Conservation (phyloP, 2,888 invertebrate species). For the Apamea sordens region DNA sequence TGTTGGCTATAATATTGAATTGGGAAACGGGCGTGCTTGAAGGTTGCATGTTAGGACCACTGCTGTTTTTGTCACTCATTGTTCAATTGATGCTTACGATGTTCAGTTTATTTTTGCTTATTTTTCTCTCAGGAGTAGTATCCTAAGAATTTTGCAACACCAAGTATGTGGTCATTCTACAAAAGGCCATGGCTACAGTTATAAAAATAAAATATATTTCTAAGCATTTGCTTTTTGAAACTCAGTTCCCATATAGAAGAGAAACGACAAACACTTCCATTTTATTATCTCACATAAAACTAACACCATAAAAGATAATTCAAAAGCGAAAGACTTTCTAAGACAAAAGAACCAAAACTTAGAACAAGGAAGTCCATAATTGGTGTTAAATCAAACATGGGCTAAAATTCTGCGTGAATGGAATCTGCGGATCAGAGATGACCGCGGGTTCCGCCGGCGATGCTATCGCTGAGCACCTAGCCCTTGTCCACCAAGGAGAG, state of each 20-base stretch:
- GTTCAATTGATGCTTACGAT: constrained; percentile 49
- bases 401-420: constrained; percentile 89
- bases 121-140: constrained; percentile 1
- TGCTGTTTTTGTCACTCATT: constrained; percentile 69
- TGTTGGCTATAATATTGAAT: constrained; percentile 83
- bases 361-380: constrained; percentile 89
- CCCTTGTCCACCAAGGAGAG: constrained; percentile 68
- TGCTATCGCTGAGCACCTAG: constrained; percentile 88
- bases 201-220: constrained; percentile 15
- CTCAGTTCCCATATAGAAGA: constrained; percentile 11
- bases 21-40: constrained; percentile 82
- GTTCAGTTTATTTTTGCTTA: constrained; percentile 8
- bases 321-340: constrained; percentile 60
- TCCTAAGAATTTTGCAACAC: background rate
- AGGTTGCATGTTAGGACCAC: constrained; percentile 75
- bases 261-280: constrained; percentile 22
- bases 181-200: background rate
- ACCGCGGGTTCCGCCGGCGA: constrained; percentile 86
- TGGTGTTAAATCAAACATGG: constrained; percentile 90
- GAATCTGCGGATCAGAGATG: constrained; percentile 89
- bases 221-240: constrained; percentile 20
- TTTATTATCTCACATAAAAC: constrained; percentile 45
- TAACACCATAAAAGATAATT: constrained; percentile 50
- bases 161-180: constrained; percentile 6
- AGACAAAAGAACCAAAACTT: constrained; percentile 67